A percentile compares a stretch with the other conserved stretches of the same genome.
Conservation (phyloP, 2,888 invertebrate species). For the Scelioninae gen. 1 region DNA sequence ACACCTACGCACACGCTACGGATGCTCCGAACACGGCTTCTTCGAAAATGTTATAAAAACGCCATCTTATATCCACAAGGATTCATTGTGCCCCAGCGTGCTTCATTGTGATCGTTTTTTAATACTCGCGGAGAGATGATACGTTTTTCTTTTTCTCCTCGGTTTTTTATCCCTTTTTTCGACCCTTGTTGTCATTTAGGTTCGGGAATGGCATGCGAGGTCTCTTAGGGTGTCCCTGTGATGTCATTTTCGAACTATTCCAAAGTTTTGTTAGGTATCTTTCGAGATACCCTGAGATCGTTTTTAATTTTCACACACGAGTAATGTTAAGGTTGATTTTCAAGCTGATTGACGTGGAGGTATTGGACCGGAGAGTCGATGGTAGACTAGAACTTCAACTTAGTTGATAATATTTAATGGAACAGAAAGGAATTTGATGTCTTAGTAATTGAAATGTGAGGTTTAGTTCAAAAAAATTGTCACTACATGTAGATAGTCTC, state of each 20-base stretch:
- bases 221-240: constrained; percentile 33
- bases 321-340: constrained; percentile 10
- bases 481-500: not conserved
- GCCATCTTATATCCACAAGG: constrained; percentile 49
- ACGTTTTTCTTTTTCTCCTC: constrained; percentile 41
- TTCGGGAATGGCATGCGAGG: constrained; percentile 29
- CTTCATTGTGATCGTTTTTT: constrained; percentile 52
- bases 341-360: constrained; percentile 19
- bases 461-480: not conserved
- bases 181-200: constrained; percentile 44
- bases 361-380: not conserved
- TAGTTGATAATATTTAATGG: constrained; percentile 38
- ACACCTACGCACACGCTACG: constrained; percentile 43
- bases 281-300: constrained; percentile 1
- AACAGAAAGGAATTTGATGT: constrained; percentile 37
- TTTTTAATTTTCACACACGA: constrained; percentile 39
- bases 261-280: constrained; percentile 15
- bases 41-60: constrained; percentile 63
- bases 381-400: not conserved
- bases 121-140: constrained; percentile 33
- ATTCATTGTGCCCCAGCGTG: constrained; percentile 44
- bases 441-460: constrained; percentile 12
- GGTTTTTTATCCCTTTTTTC: too few species aligned
- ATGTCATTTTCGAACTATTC: constrained; percentile 46
- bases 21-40: constrained; percentile 54